Evolutionary conservation across 2,797 vertebrate species (phyloP).

Genomic region (Emydoidea blandingii): DNA sequence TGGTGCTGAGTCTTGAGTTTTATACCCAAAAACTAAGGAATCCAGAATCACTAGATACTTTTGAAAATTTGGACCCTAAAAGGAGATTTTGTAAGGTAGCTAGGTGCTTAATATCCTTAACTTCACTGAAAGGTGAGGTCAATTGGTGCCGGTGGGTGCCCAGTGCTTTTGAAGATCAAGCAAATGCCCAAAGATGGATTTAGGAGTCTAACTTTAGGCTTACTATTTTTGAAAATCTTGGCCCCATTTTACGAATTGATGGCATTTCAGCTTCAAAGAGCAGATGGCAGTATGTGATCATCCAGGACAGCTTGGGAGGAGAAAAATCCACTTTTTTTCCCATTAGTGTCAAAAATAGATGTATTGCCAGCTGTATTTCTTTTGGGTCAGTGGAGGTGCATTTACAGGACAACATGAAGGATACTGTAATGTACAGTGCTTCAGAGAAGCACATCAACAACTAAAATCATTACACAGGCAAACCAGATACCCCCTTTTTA

Average conservation of each 20-base stretch:
- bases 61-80: not conserved
- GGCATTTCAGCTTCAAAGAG: constrained; percentile 60
- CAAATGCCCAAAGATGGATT: not conserved
- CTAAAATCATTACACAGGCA: not conserved
- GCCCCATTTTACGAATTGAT: constrained; percentile 48
- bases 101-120: not conserved
- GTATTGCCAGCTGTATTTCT: constrained; percentile 62
- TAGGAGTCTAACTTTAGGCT: constrained; percentile 19
- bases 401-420: not conserved
- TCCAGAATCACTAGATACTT: not conserved
- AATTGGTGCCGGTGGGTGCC: not conserved
- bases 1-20: not conserved
- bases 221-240: constrained; percentile 57
- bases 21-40: not conserved
- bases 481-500: not conserved
- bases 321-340: not conserved
- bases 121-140: not conserved
- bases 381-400: constrained; percentile 59
- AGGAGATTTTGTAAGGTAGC: not conserved
- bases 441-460: not conserved
- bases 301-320: constrained; percentile 41
- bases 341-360: constrained; percentile 62
- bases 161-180: not conserved
- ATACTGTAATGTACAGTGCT: not conserved
- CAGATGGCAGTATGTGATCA: constrained; percentile 56